Conservation (phyloP, 2,797 vertebrate species). For the Monodelphis domestica region DNA sequence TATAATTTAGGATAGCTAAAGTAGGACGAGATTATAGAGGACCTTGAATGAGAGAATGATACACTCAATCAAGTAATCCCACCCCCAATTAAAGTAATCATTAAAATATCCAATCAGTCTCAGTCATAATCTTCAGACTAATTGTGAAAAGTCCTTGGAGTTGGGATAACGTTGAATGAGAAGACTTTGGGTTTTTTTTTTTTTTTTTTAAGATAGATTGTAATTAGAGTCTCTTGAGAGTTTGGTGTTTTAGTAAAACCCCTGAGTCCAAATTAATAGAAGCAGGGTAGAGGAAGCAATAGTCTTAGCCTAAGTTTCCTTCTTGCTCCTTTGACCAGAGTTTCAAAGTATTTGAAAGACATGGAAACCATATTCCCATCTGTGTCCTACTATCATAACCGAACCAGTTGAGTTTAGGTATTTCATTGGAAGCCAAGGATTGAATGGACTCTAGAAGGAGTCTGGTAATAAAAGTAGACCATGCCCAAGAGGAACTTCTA, state of each 20-base stretch:
- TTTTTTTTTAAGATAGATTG: accelerated
- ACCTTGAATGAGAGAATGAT: background rate
- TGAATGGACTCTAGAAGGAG: background rate
- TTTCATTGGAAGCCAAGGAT: background rate
- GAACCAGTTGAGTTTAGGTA: background rate
- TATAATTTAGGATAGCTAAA: background rate
- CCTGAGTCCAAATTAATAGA: background rate
- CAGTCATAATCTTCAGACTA: background rate
- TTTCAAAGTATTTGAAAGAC: background rate
- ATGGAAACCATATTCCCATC: background rate
- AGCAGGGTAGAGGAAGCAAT: background rate
- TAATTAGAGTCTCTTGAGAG: background rate
- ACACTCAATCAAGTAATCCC: background rate
- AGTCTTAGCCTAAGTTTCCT: background rate
- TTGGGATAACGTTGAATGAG: slow-evolving; percentile 2
- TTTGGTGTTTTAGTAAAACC: background rate
- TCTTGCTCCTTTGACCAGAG: background rate
- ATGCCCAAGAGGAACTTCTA: background rate
- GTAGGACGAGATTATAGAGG: background rate
- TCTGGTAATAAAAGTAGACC: background rate
- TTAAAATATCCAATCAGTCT: background rate
- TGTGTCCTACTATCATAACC: background rate
- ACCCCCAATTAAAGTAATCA: background rate
- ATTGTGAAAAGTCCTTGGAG: background rate
- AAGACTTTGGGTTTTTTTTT: background rate